phyloP scores from a whole-genome alignment of 1,140 invertebrate genomes.

The Saccostrea echinata region DNA sequence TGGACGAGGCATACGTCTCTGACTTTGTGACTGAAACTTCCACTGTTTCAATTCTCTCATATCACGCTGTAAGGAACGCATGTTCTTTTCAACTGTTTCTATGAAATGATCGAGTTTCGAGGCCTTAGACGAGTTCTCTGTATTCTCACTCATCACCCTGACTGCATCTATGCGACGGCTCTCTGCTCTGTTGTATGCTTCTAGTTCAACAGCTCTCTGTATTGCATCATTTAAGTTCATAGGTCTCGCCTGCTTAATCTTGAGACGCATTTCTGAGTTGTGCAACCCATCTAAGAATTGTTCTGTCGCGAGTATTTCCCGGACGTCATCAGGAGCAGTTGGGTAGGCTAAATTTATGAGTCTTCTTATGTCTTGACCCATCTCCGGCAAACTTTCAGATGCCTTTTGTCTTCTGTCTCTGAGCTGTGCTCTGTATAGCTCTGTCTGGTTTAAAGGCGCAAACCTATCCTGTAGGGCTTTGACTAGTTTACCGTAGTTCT shows the following conservation, averaged over 20 bases:
- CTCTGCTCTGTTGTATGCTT: slow-evolving; percentile 47
- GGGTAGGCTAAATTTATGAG: slow-evolving; percentile 49
- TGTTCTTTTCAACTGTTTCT: slow-evolving; percentile 8
- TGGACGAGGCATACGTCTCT: slow-evolving; percentile 17
- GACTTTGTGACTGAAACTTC: slow-evolving; percentile 31
- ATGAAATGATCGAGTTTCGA: slow-evolving; percentile 7
- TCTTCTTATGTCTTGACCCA: slow-evolving; percentile 50
- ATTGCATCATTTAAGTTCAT: slow-evolving; percentile 41
- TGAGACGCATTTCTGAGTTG: slow-evolving; percentile 43
- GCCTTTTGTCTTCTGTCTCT: slow-evolving; percentile 45
- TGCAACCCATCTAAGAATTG: slow-evolving; percentile 53
- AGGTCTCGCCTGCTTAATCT: slow-evolving; percentile 35
- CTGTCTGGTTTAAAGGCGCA: slow-evolving; percentile 46
- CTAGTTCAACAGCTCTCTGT: slow-evolving; percentile 48
- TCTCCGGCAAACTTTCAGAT: slow-evolving; percentile 47
- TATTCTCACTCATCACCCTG: not conserved
- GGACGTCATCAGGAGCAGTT: not conserved
- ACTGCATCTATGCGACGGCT: not conserved
- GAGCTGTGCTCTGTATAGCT: slow-evolving; percentile 54
- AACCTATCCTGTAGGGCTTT: slow-evolving; percentile 50
- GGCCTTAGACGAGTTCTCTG: not conserved
- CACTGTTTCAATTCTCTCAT: slow-evolving; percentile 29
- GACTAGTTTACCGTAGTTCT: slow-evolving; percentile 41
- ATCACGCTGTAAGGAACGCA: not conserved
- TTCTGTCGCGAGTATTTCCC: slow-evolving; percentile 44